phyloP scores from a whole-genome alignment of 2,113 vertebrate species.

The Corythoichthys haematopterus region DNA sequence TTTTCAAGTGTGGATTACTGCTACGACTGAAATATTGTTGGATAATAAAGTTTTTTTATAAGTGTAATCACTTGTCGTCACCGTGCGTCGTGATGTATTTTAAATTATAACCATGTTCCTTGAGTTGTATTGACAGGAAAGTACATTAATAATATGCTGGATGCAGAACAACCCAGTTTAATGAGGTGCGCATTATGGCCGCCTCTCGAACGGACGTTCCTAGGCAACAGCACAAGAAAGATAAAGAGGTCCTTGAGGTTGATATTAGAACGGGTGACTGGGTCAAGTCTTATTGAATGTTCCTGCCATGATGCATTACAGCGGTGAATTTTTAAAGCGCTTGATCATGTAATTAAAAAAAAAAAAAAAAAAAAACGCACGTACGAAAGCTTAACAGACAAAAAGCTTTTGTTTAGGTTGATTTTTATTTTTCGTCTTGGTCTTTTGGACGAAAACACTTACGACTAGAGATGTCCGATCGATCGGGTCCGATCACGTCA shows the following conservation, averaged over 20 bases:
- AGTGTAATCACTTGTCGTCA: slow-evolving; percentile 25
- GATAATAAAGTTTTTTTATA: slow-evolving; percentile 54
- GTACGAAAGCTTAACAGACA: too few species aligned
- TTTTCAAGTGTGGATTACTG: slow-evolving; percentile 61
- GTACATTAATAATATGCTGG: neutral
- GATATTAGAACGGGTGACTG: neutral
- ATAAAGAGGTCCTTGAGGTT: neutral
- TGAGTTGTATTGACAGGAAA: too few species aligned
- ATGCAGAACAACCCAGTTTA: neutral
- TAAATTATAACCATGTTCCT: too few species aligned
- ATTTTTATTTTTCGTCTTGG: too few species aligned
- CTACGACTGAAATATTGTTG: slow-evolving; percentile 24
- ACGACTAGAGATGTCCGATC: too few species aligned
- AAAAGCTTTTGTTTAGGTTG: too few species aligned
- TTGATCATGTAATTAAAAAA: neutral
- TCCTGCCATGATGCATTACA: neutral
- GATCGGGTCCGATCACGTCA: too few species aligned
- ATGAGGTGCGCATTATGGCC: neutral
- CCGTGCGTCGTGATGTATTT: too few species aligned
- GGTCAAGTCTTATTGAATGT: neutral
- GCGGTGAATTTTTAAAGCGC: neutral
- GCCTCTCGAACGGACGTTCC: neutral
- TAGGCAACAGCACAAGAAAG: slow-evolving; percentile 1
- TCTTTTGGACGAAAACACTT: too few species aligned
- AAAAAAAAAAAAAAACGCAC: neutral